These are phyloP conservation scores for Alentia gelatinosa DNA, from an alignment of 2,888 invertebrate species.

Conservation along the genomic window DNA sequence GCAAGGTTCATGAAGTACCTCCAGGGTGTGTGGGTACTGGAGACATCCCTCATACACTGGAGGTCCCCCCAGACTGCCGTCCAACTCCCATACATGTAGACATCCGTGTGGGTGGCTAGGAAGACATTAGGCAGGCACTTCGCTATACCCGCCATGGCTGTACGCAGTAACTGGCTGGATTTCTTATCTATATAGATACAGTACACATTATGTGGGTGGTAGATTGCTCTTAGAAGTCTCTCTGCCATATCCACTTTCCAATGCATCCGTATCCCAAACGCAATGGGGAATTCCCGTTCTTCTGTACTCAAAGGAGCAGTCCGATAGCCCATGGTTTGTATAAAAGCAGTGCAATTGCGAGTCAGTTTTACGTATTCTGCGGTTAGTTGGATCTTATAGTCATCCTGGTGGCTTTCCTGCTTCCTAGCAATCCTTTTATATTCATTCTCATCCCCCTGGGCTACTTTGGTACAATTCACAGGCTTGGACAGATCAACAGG, in stretches of 20 bases:
- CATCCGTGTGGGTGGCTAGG: slow-evolving; percentile 60
- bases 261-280: slow-evolving; percentile 66
- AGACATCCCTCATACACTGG: slow-evolving; percentile 64
- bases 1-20: slow-evolving; percentile 68
- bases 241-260: slow-evolving; percentile 63
- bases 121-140: slow-evolving; percentile 67
- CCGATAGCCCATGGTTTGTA: slow-evolving; percentile 47
- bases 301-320: slow-evolving; percentile 50
- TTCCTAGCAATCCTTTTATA: slow-evolving; percentile 61
- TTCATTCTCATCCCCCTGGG: slow-evolving; percentile 63
- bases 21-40: slow-evolving; percentile 61
- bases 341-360: slow-evolving; percentile 29
- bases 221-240: slow-evolving; percentile 64
- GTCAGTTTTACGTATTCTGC: slow-evolving; percentile 32
- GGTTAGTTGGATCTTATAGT: background rate
- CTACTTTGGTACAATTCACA: slow-evolving; percentile 65
- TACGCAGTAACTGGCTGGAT: slow-evolving; percentile 50
- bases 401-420: background rate
- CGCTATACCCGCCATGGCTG: slow-evolving; percentile 57
- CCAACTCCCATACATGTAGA: slow-evolving; percentile 65
- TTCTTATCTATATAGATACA: slow-evolving; percentile 68
- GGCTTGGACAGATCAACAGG: background rate
- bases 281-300: slow-evolving; percentile 64
- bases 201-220: slow-evolving; percentile 68
- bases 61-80: slow-evolving; percentile 66